Evolutionary conservation across 92 coral and sea anemone genomes (phyloP).

Genomic region (Heliopora coerulea): DNA sequence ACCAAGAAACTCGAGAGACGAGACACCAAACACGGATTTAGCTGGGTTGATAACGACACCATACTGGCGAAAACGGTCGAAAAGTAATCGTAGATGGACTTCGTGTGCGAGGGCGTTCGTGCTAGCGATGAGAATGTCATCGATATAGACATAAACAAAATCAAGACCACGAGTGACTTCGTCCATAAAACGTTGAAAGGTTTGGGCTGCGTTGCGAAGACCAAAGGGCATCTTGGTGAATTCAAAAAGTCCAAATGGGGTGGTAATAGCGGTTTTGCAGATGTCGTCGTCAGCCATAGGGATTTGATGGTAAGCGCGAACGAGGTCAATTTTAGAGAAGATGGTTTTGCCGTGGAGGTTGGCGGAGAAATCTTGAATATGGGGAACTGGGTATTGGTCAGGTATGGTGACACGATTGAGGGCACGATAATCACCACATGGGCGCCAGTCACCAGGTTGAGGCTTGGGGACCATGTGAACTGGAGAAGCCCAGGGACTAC

Average conservation of each 20-base stretch:
- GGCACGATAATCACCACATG: constrained; percentile 19
- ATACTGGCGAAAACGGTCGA: constrained; percentile 7
- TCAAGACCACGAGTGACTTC: constrained; percentile 13
- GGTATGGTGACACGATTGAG: constrained; percentile 8
- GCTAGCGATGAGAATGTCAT: constrained; percentile 22
- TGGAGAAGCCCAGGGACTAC: constrained; percentile 32
- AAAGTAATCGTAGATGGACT: constrained; percentile 9
- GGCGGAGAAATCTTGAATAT: constrained; percentile 18
- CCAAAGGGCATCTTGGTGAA: constrained; percentile 37
- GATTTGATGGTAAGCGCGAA: constrained; percentile 5
- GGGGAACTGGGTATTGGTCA: constrained; percentile 28
- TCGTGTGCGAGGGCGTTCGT: constrained; percentile 7
- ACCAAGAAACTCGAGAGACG: neutral
- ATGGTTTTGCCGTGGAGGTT: constrained; percentile 9
- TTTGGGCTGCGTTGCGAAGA: constrained; percentile 28
- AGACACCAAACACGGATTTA: constrained; percentile 11
- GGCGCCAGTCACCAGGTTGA: constrained; percentile 25
- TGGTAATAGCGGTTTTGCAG: constrained; percentile 24
- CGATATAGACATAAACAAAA: neutral
- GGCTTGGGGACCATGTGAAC: constrained; percentile 28
- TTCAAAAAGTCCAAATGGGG: constrained; percentile 30
- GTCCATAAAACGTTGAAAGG: constrained; percentile 26
- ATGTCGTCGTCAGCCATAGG: constrained; percentile 25
- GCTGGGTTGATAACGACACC: constrained; percentile 27
- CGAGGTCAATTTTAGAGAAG: constrained; percentile 25